Evolutionary conservation across 2,797 vertebrate species (phyloP).

Genomic region (Psittacula echo): DNA sequence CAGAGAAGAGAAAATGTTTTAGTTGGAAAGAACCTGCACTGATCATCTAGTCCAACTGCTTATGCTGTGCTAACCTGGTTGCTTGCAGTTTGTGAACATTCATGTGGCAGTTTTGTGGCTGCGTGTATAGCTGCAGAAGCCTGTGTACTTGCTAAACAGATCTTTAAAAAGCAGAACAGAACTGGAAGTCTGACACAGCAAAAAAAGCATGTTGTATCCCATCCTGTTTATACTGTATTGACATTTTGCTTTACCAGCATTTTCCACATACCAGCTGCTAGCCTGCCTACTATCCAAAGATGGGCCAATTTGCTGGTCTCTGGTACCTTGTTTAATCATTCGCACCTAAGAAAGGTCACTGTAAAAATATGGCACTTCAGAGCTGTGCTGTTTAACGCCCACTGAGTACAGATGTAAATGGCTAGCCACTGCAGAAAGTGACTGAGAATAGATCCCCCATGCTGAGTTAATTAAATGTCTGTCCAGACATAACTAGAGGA

Average conservation of each 20-base stretch:
- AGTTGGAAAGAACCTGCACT: not conserved
- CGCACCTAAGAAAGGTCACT: not conserved
- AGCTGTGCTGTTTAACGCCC: not conserved
- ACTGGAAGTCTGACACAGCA: not conserved
- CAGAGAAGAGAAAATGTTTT: not conserved
- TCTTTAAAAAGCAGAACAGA: not conserved
- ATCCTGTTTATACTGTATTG: not conserved
- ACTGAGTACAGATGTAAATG: slow-evolving; percentile 8
- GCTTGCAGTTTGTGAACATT: not conserved
- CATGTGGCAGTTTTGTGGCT: not conserved
- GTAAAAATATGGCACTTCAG: not conserved
- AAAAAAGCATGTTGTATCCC: not conserved
- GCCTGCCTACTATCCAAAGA: not conserved
- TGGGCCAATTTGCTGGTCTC: not conserved
- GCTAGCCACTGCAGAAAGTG: not conserved
- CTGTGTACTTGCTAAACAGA: not conserved
- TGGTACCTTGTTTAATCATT: not conserved
- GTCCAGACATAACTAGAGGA: not conserved
- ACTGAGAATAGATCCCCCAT: not conserved
- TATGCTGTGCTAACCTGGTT: not conserved
- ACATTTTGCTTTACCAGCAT: not conserved
- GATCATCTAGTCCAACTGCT: not conserved
- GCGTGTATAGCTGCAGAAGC: not conserved
- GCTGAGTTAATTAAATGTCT: not conserved
- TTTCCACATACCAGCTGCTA: not conserved